Base-by-base conservation (phyloP, 2,113 vertebrate species). In the Plecotus auritus region DNA sequence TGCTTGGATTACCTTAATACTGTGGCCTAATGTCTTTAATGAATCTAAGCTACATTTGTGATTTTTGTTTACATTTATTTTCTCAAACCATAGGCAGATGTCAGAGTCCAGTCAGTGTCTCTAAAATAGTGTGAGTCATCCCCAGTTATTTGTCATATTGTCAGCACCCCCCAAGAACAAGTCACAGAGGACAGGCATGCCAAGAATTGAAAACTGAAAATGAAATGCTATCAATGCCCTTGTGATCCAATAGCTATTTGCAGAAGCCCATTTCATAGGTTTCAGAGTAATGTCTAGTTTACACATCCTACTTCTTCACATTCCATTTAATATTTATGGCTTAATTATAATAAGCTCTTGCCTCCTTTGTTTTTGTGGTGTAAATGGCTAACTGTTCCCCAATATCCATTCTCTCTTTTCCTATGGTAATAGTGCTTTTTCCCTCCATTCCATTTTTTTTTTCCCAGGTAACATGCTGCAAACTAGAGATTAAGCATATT, bases 11-110 rank as follows among this genome's bases (percentile, higher is more conserved):
- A 59, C 83, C 22, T 91, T 82, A 91, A 30, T 77, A 45, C 70
- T 83, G 69, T 32, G 42, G 49, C 45, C 28, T 47, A 51, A 67
- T 67, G 26, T 78, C 61, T 82, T 84, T 67, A 47, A 59, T 67
- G 14, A 91, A 80, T 54, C 64, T 96, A 51, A 85, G n/a, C 32
- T 85, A 32, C 83, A 20, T 14, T 81, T 17, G 59, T 92, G 17
- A 67, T 64, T 96, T 83, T 54, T 74, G 30, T 80, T 96, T 95
- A 80, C 17, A 56, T 95, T 83, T 76, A 17, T 86, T 83, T 94
- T 95, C 37, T 70, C 56, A 74, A 86, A 45, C 22, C 26, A 28
- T 45, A 47, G 10, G 51, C 45, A 61, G 22, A 85, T 61, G 22
- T 83, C 23, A 88, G 30, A 67, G 49, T 70, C 56, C 5, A 49